Base-by-base conservation (phyloP, 2,888 invertebrate species). In the Rhogogaster chlorosoma region DNA sequence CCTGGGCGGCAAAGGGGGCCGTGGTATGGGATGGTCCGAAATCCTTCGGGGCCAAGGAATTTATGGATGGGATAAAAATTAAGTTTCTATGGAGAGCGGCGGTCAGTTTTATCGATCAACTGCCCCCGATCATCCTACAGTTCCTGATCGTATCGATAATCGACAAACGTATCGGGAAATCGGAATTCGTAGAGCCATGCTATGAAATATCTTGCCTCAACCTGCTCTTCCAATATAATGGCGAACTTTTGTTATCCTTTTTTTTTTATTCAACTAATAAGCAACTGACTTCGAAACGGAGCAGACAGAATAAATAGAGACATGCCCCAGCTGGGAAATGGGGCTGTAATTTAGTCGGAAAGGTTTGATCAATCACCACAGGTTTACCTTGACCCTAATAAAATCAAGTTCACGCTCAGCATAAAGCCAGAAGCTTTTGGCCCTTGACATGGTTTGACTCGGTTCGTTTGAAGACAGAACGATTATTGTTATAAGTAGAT, bases 81-180 rank as follows among this genome's bases (percentile, higher is more conserved):
- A n/a, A 42, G 71, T 42, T 42, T 73, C 10, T 70, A 70, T 29
- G 32, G 9, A 36, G n/a, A 15, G 7, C 67, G 36, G 32, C 70
- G 70, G 38, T 73, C 42, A 42, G 71, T 73, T 42, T 73, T 73
- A 73, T 73, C 71, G 71, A 73, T 73, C 71, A 10, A 42, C n/a
- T 22, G 18, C 42, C 42, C 9, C 42, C 38, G 38, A 42, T 73
- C n/a, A 26, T 32, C 15, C 18, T 7, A 15, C 29, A 29, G 18
- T 67, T 67, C 15, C 12, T 18, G 67, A 32, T 67, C 67, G 4
- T 12, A 29, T 67, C 67, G 67, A 67, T 67, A 32, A 67, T 67
- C 67, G 67, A 32, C 15, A 67, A 29, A 67, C 32, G 67, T 6
- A 67, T 67, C 67, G 67, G 12, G 67, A 18, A 67, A 32, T 67